Base-by-base conservation (phyloP, 2,113 vertebrate genomes). In the Cyrtonyx montezumae region DNA sequence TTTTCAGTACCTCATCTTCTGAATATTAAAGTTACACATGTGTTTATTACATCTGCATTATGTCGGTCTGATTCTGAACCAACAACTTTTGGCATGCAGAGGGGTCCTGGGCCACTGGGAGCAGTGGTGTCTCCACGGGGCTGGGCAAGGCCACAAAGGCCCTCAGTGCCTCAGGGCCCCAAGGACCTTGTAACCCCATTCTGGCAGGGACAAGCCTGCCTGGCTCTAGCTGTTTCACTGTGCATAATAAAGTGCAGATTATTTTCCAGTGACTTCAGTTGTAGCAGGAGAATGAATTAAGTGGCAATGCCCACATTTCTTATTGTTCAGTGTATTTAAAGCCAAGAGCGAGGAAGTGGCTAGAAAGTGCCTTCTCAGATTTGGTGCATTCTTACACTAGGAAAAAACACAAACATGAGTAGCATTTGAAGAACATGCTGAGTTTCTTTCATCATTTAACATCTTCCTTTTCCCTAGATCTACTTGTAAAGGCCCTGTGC, bases 361-460 rank as follows among this genome's bases (percentile, higher is more conserved):
- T 76, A 48, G 63, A 69, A 79, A 83, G 19, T 69, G 12, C 21
- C 34, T 49, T 90, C 77, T 90, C 48, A 86, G 73, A 69, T 68
- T 36, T 62, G 76, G 13, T n/a, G 3, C 36, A 6, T 87, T 92
- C 84, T 91, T 70, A 63, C 45, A 6, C 21, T 88, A 49, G 71
- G 84, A 65, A 45, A 84, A 66, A 91, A 94, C 62, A 78, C 51
- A 71, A 55, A 71, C 19, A 51, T 22, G 48, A 67, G 19, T 63
- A 32, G 30, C 11, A 37, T 90, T 84, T 69, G 91, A 91, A 94
- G 51, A 85, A 70, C 69, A 82, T 87, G 79, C 42, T 77, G 63
- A 90, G 8, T 73, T 95, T 58, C 30, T 92, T 92, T 96, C 46
- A 89, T 86, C 76, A 63, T 83, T 83, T 86, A 65, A 61, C 18